These are phyloP conservation scores for Habropoda laboriosa DNA, from an alignment of 1,140 invertebrate species.

Conservation along the genomic window DNA sequence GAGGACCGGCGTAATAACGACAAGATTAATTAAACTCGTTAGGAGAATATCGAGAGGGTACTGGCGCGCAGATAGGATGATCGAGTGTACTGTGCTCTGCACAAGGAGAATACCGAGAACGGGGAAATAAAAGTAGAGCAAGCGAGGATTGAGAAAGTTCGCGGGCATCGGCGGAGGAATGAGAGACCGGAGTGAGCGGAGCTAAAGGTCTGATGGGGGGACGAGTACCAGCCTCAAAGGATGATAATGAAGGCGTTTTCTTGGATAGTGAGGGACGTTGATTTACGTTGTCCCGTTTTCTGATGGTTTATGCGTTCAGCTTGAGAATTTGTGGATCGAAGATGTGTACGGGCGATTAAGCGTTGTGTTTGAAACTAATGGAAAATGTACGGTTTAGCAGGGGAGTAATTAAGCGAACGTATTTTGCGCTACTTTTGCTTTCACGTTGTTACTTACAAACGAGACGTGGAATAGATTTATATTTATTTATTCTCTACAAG, in stretches of 20 bases:
- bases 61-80: conserved; percentile 15
- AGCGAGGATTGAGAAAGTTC: background rate
- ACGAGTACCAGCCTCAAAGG: background rate
- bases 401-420: no score
- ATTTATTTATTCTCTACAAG: no score
- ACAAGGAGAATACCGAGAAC: no score
- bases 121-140: conserved; percentile 20
- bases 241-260: conserved; percentile 10
- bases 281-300: background rate
- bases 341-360: no score
- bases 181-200: no score
- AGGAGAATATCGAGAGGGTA: conserved; percentile 32
- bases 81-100: background rate
- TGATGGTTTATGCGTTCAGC: background rate
- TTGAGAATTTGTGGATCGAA: background rate
- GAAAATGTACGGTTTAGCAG: no score
- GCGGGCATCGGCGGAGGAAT: background rate
- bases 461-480: no score
- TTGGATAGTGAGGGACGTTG: background rate
- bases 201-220: background rate
- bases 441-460: no score
- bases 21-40: conserved; percentile 59
- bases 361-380: background rate
- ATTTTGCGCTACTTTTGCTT: no score
- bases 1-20: conserved; percentile 51